Evolutionary conservation across 2,113 vertebrate species (phyloP).

Genomic region (Pomatorhinus ruficollis): DNA sequence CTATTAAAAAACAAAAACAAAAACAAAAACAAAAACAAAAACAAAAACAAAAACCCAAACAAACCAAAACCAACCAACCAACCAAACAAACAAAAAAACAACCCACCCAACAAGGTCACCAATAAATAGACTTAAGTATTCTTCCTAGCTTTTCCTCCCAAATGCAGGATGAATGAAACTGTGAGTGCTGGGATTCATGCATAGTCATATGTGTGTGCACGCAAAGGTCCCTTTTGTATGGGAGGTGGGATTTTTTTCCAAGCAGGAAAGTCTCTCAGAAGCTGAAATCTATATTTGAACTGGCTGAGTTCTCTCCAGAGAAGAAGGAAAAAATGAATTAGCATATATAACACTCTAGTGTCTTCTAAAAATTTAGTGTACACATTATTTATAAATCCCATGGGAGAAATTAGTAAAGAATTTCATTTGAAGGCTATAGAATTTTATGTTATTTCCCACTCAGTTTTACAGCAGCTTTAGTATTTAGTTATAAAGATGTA

Average conservation of each 20-base stretch:
- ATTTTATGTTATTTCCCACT: not conserved
- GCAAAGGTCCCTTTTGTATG: not conserved
- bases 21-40: too few relatives aligned
- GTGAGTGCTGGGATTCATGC: not conserved
- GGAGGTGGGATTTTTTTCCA: not conserved
- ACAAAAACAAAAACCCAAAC: too few relatives aligned
- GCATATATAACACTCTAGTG: not conserved
- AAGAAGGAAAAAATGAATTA: not conserved
- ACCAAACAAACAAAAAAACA: too few relatives aligned
- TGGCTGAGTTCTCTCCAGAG: not conserved
- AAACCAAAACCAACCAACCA: too few relatives aligned
- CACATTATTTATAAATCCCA: not conserved
- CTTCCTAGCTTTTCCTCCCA: not conserved
- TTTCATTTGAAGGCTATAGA: not conserved
- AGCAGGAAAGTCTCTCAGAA: not conserved
- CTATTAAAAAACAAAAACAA: not conserved
- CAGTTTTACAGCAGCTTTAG: not conserved
- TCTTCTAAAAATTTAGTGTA: not conserved
- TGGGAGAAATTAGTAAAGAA: not conserved
- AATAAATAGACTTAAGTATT: not conserved
- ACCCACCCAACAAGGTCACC: not conserved
- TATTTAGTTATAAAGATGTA: not conserved
- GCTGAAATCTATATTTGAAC: not conserved
- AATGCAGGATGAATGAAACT: not conserved
- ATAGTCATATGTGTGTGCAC: accelerated